phyloP scores from a whole-genome alignment of 2,113 vertebrate species.

The Amphiprion ocellaris region DNA sequence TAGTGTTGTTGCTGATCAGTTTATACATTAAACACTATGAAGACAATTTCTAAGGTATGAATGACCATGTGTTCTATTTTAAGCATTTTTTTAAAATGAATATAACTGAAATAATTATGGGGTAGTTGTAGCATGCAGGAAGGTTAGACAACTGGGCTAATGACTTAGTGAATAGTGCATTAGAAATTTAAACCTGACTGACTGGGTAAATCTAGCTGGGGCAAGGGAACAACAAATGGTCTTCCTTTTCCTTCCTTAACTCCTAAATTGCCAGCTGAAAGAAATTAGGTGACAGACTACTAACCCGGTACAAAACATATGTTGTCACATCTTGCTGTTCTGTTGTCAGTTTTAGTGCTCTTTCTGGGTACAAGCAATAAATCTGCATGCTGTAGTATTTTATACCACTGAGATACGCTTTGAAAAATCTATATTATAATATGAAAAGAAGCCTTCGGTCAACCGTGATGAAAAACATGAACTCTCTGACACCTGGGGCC shows the following conservation, averaged over 20 bases:
- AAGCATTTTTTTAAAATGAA: not conserved
- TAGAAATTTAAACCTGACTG: not conserved
- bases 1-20: too few relatives aligned
- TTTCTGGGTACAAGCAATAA: not conserved
- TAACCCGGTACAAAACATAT: not conserved
- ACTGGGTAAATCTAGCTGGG: not conserved
- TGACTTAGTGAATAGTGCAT: not conserved
- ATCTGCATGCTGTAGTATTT: not conserved
- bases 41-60: not conserved
- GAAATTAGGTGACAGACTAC: not conserved
- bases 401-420: not conserved
- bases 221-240: not conserved
- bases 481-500: not conserved
- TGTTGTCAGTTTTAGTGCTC: not conserved
- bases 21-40: not conserved
- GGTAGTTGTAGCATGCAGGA: slow-evolving; percentile 10
- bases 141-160: slow-evolving; percentile 22
- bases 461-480: not conserved
- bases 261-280: not conserved
- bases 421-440: not conserved
- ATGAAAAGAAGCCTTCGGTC: not conserved
- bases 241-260: not conserved
- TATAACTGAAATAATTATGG: not conserved
- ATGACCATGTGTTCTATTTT: not conserved
- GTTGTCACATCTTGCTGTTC: not conserved